These are phyloP conservation scores for Poecilia gillii DNA, from an alignment of 2,797 vertebrate species.

Conservation along the genomic window DNA sequence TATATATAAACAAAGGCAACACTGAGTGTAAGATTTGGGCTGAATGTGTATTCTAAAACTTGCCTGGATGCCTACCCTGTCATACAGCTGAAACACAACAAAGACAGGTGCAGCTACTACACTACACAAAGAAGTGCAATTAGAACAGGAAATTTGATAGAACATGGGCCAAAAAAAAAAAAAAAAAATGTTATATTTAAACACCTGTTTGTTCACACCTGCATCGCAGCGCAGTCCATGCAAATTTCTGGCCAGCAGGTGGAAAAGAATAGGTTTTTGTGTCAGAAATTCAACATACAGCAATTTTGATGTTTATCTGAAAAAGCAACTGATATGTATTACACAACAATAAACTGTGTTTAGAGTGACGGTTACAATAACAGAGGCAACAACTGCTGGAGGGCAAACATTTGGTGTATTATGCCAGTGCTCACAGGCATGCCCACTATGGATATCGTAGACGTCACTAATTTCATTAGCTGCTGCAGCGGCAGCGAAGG, in stretches of 20 bases:
- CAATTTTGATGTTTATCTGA: background rate
- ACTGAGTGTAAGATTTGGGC: slow-evolving; percentile 22
- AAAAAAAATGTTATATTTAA: slow-evolving; percentile 28
- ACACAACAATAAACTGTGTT: background rate
- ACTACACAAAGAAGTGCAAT: slow-evolving; percentile 62
- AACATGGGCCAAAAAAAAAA: slow-evolving; percentile 22
- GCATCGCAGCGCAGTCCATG: slow-evolving; percentile 26
- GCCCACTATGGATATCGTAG: slow-evolving; percentile 66
- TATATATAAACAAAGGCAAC: background rate
- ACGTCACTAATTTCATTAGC: slow-evolving; percentile 80
- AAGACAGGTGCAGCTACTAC: slow-evolving; percentile 50
- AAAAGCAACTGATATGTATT: background rate
- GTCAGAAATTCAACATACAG: slow-evolving; percentile 25
- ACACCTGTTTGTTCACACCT: slow-evolving; percentile 22
- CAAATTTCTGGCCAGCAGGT: slow-evolving; percentile 19
- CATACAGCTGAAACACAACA: slow-evolving; percentile 44
- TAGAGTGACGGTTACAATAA: slow-evolving; percentile 10
- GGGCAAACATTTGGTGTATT: slow-evolving; percentile 60
- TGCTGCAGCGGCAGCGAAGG: slow-evolving; percentile 57
- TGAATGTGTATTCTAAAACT: slow-evolving; percentile 42
- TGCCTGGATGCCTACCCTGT: slow-evolving; percentile 28
- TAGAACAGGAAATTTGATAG: slow-evolving; percentile 43
- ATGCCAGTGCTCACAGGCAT: slow-evolving; percentile 49
- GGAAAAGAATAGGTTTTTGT: slow-evolving; percentile 24
- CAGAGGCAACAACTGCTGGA: slow-evolving; percentile 36